These are phyloP conservation scores for Rynchops niger DNA, from an alignment of 2,113 vertebrate genomes.

Conservation along the genomic window DNA sequence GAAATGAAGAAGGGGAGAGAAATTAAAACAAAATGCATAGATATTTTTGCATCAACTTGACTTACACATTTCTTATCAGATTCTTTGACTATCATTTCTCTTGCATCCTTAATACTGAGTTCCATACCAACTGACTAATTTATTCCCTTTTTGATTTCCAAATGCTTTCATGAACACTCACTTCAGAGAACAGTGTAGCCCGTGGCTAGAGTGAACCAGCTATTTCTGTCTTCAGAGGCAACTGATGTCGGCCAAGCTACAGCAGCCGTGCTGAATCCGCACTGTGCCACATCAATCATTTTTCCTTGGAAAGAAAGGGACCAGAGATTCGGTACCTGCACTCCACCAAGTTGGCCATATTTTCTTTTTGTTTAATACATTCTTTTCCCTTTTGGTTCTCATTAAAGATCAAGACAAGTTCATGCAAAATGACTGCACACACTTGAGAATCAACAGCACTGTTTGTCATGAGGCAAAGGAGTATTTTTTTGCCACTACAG, in stretches of 20 bases:
- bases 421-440: background rate
- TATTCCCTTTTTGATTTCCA: background rate
- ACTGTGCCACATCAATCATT: background rate
- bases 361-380: background rate
- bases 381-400: background rate
- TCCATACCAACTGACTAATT: background rate
- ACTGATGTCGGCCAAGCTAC: accelerated
- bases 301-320: background rate
- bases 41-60: background rate
- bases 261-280: accelerated
- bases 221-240: background rate
- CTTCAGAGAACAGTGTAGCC: background rate
- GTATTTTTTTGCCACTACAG: background rate
- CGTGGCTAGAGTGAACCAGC: background rate
- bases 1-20: background rate
- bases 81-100: background rate
- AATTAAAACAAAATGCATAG: background rate
- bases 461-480: background rate
- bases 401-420: background rate
- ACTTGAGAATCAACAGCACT: background rate
- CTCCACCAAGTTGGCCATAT: background rate
- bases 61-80: background rate
- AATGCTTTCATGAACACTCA: background rate
- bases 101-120: background rate
- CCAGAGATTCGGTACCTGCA: background rate